Evolutionary conservation across 2,113 vertebrate genomes (phyloP).

Genomic region (Thinocorus orbignyianus): DNA sequence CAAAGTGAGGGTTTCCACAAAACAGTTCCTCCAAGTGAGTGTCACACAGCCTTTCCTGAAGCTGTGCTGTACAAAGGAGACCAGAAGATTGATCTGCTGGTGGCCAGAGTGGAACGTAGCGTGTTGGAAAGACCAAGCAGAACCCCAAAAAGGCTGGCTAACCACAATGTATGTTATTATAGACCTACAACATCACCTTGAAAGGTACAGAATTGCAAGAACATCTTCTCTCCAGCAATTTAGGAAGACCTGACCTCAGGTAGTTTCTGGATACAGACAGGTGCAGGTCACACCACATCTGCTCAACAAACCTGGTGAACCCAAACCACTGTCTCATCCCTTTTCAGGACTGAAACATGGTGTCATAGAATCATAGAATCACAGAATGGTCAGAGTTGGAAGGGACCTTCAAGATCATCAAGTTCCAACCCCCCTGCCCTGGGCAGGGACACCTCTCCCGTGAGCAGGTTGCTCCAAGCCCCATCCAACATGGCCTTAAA

Average conservation of each 20-base stretch:
- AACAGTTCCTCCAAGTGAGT: neutral
- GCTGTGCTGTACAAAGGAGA: neutral
- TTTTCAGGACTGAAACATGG: neutral
- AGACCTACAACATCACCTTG: neutral
- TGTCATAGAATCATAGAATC: too few relatives aligned
- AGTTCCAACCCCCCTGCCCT: too few relatives aligned
- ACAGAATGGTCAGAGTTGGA: too few relatives aligned
- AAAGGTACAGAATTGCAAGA: neutral
- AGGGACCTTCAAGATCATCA: too few relatives aligned
- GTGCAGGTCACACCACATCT: neutral
- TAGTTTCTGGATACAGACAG: neutral
- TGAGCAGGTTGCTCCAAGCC: too few relatives aligned
- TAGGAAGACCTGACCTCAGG: neutral
- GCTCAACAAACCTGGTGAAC: neutral
- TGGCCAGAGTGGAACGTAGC: accelerated
- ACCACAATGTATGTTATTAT: accelerated
- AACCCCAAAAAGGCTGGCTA: neutral
- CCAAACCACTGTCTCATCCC: neutral
- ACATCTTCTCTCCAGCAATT: neutral
- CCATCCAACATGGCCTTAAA: too few relatives aligned
- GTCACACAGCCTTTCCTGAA: neutral
- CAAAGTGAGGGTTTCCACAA: neutral
- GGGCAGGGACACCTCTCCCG: too few relatives aligned
- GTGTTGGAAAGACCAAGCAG: accelerated
- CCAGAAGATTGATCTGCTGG: neutral